phyloP scores from a whole-genome alignment of 2,113 vertebrate genomes.

The Quiscalus mexicanus region DNA sequence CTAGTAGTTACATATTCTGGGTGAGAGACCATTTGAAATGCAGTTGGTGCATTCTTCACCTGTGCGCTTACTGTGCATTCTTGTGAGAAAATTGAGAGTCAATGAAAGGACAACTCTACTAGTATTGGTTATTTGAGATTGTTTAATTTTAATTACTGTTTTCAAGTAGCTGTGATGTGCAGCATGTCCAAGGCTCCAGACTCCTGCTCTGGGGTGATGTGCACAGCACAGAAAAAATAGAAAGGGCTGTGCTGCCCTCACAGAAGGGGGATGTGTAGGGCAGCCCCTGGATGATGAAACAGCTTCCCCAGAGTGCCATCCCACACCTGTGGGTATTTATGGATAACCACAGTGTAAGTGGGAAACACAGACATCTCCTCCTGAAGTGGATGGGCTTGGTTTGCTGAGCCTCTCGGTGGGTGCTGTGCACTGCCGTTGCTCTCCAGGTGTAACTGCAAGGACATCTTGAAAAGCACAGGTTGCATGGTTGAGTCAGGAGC shows the following conservation, averaged over 20 bases:
- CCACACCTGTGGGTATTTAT: not conserved
- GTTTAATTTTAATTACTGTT: not conserved
- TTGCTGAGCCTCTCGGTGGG: not conserved
- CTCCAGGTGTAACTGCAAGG: not conserved
- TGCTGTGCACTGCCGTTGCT: not conserved
- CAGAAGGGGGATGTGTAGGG: not conserved
- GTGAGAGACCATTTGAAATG: not conserved
- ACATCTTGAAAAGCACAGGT: not conserved
- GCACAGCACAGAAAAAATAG: not conserved
- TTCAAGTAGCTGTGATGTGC: not conserved
- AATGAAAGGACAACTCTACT: not conserved
- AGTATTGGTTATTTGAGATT: not conserved
- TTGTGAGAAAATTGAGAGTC: not conserved
- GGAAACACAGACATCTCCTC: not conserved
- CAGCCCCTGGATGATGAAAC: not conserved
- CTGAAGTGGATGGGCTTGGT: not conserved
- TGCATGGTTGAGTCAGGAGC: fast-evolving
- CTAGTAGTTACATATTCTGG: not conserved
- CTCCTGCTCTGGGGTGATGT: no score
- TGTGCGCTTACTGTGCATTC: not conserved
- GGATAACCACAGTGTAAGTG: not conserved
- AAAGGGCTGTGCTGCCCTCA: not conserved
- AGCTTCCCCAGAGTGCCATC: not conserved
- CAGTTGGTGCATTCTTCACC: not conserved
- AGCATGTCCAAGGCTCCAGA: not conserved